These are phyloP conservation scores for Holacanthella duospinosa DNA, from an alignment of 2,888 invertebrate genomes.

Conservation along the genomic window DNA sequence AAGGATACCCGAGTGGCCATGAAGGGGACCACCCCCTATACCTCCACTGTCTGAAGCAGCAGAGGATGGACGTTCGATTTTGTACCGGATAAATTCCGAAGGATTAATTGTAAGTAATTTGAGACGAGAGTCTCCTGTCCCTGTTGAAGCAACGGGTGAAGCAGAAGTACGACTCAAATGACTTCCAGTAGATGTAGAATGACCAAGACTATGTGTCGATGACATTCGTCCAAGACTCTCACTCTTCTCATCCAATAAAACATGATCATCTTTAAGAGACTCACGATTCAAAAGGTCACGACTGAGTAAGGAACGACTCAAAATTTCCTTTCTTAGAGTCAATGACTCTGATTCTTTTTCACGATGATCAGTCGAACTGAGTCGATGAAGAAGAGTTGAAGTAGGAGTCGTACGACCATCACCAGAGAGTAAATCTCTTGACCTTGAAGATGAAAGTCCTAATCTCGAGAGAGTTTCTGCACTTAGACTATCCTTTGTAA, in stretches of 20 bases:
- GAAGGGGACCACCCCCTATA: constrained; percentile 38
- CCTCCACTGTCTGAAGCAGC: constrained; percentile 39
- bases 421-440: constrained; percentile 32
- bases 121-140: constrained; percentile 55
- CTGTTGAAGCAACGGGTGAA: constrained; percentile 49
- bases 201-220: not conserved
- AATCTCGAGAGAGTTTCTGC: constrained; percentile 30
- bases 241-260: not conserved
- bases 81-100: constrained; percentile 68
- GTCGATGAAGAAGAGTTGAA: constrained; percentile 30
- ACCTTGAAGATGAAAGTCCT: constrained; percentile 34
- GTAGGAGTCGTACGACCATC: constrained; percentile 33
- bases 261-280: not conserved
- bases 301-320: constrained; percentile 32
- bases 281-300: constrained; percentile 25
- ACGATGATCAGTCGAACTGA: constrained; percentile 21
- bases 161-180: not conserved
- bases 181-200: not conserved
- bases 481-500: constrained; percentile 15
- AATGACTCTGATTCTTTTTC: constrained; percentile 10
- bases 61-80: constrained; percentile 63
- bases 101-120: constrained; percentile 46
- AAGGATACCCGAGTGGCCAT: constrained; percentile 54
- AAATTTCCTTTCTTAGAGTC: constrained; percentile 33
- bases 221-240: not conserved